phyloP scores from a whole-genome alignment of 1,140 invertebrate species.

The Penaeus japonicus region DNA sequence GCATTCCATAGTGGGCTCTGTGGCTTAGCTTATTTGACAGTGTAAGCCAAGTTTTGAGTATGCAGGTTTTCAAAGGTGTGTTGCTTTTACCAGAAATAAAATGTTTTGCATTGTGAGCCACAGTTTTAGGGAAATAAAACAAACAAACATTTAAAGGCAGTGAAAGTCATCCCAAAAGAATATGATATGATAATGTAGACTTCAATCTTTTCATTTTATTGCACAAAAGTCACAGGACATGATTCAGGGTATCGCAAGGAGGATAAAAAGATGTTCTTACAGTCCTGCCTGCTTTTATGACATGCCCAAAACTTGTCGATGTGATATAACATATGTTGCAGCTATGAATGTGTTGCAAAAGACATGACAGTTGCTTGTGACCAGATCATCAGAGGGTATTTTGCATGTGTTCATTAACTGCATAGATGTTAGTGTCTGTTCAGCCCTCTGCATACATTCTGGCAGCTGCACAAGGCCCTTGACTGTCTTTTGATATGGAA shows the following conservation, averaged over 20 bases:
- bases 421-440: slow-evolving; percentile 25
- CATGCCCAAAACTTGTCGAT: too few relatives aligned
- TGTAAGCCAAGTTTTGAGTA: slow-evolving; percentile 32
- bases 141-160: background rate
- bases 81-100: slow-evolving; percentile 28
- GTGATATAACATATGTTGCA: background rate
- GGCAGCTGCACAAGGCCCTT: background rate
- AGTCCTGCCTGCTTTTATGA: background rate
- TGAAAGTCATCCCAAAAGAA: slow-evolving; percentile 4
- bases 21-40: slow-evolving; percentile 36
- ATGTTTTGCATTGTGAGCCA: background rate
- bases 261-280: background rate
- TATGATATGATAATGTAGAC: too few relatives aligned
- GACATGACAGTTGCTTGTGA: background rate
- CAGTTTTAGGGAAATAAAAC: background rate
- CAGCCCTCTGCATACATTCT: background rate
- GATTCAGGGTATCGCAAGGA: background rate
- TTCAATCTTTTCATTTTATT: slow-evolving; percentile 21
- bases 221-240: slow-evolving; percentile 34
- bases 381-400: slow-evolving; percentile 16
- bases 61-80: slow-evolving; percentile 32
- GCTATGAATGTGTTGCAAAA: slow-evolving; percentile 8
- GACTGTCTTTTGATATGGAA: background rate
- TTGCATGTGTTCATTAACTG: slow-evolving; percentile 28
- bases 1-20: slow-evolving; percentile 42